A percentile compares a stretch with the other conserved stretches of the same genome.
Conservation (phyloP, 2,888 invertebrate species). For the Cinara cedri region DNA sequence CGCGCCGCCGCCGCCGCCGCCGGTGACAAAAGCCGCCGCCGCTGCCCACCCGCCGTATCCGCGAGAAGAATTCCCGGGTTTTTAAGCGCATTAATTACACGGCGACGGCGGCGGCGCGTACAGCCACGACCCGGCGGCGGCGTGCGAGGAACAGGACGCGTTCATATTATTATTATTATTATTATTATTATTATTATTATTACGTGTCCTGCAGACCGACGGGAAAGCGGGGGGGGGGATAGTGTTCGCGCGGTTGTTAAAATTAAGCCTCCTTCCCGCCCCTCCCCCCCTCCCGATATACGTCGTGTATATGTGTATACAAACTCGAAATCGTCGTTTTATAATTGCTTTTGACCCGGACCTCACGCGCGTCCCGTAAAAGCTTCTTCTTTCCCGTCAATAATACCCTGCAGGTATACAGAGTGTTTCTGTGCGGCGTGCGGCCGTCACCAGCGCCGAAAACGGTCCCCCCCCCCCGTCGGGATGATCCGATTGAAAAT, state of each 20-base stretch:
- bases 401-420: neutral
- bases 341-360: slow-evolving; percentile 54
- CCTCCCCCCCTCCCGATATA: neutral
- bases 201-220: neutral
- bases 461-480: no score
- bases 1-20: slow-evolving; percentile 31
- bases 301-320: neutral
- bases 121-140: no score
- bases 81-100: slow-evolving; percentile 54
- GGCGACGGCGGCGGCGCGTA: no score
- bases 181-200: slow-evolving; percentile 39
- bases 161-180: slow-evolving; percentile 45
- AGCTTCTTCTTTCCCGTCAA: slow-evolving; percentile 46
- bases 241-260: slow-evolving; percentile 10
- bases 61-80: slow-evolving; percentile 34
- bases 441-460: no score
- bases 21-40: slow-evolving; percentile 14
- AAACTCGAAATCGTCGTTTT: slow-evolving; percentile 47
- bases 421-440: no score
- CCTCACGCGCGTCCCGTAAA: slow-evolving; percentile 11
- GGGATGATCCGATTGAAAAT: no score
- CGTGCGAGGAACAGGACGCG: neutral
- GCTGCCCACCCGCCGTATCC: neutral
- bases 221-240: neutral
- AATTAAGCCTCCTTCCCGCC: slow-evolving; percentile 31